These are phyloP conservation scores for Cryptomyrus ogoouensis DNA, from an alignment of 2,113 vertebrate species.

Conservation along the genomic window DNA sequence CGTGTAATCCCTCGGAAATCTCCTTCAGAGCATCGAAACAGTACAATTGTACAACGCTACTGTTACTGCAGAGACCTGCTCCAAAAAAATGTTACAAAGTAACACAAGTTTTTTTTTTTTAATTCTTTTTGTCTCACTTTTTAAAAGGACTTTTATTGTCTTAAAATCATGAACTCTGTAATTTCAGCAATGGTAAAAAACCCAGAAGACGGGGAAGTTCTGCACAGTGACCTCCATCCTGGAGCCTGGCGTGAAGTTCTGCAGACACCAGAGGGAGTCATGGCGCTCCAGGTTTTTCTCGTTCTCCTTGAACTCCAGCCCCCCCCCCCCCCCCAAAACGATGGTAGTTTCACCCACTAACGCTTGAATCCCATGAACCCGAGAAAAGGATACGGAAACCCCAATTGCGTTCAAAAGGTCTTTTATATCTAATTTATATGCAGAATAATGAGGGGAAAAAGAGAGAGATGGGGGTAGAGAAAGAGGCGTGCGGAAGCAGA, in stretches of 20 bases:
- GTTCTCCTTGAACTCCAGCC: neutral
- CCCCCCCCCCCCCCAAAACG: too few species aligned
- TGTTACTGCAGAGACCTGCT: neutral
- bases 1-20: neutral
- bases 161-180: neutral
- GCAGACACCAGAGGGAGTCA: conserved; percentile 12
- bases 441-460: neutral
- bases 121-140: neutral
- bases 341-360: neutral
- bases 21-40: neutral
- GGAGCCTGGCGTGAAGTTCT: neutral
- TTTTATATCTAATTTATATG: neutral
- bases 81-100: neutral
- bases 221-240: neutral
- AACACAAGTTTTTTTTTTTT: neutral
- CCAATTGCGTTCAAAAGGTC: neutral
- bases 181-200: neutral
- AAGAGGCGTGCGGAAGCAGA: neutral
- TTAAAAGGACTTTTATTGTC: neutral
- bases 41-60: neutral
- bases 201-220: neutral
- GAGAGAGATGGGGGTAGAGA: neutral
- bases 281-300: neutral
- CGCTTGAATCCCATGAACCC: neutral
- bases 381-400: neutral